phyloP scores from a whole-genome alignment of 2,888 invertebrate species.

The Ormyrus rosae region DNA sequence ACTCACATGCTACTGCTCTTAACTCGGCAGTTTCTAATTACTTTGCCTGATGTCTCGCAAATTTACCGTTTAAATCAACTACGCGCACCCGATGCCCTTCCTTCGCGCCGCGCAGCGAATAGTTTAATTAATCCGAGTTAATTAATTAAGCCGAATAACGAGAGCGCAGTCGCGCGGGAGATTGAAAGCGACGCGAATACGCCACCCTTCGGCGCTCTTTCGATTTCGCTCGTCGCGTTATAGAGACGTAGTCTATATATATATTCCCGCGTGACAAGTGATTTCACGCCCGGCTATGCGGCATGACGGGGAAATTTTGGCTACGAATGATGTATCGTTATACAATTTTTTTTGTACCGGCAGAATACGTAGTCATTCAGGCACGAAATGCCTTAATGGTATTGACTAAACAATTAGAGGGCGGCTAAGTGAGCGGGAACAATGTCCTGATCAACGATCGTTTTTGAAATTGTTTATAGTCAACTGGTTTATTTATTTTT shows the following conservation, averaged over 20 bases:
- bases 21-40: conserved; percentile 27
- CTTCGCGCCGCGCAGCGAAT: not conserved
- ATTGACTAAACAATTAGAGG: conserved; percentile 31
- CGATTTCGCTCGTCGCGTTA: no score
- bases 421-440: not conserved
- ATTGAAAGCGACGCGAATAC: no score
- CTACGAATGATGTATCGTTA: conserved; percentile 19
- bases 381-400: not conserved
- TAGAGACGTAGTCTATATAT: no score
- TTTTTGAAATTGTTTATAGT: no score
- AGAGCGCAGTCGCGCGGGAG: not conserved
- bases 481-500: no score
- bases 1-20: conserved; percentile 31
- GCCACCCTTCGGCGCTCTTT: no score
- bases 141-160: not conserved
- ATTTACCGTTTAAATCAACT: conserved; percentile 35
- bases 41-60: conserved; percentile 32
- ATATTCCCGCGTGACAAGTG: no score
- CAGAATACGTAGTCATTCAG: not conserved
- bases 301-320: conserved; percentile 18
- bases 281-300: conserved; percentile 18
- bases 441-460: no score
- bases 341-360: not conserved
- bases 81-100: conserved; percentile 22
- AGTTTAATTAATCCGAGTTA: conserved; percentile 21